Percentiles rank a stretch among this genome's conserved stretches.
Evolutionary conservation across 2,113 vertebrate species (phyloP).

Genomic region (Oncorhynchus tshawytscha): DNA sequence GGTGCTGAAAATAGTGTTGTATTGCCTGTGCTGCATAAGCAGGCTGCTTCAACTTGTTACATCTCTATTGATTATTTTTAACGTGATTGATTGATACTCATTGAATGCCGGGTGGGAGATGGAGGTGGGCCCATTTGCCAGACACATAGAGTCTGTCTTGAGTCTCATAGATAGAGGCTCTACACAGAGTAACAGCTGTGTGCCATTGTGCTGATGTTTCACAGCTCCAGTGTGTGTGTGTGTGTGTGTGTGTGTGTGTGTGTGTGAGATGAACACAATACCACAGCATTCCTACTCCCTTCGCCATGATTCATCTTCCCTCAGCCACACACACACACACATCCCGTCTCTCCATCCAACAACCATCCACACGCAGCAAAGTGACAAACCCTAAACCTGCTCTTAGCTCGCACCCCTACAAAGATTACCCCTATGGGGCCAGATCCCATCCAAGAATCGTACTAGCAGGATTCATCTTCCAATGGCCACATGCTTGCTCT

Average conservation of each 20-base stretch:
- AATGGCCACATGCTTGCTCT: constrained; percentile 46
- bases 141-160: constrained; percentile 41
- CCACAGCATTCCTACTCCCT: constrained; percentile 65
- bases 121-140: constrained; percentile 39
- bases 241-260: constrained; percentile 12
- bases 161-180: constrained; percentile 43
- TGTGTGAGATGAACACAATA: constrained; percentile 9
- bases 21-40: constrained; percentile 36
- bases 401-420: constrained; percentile 39
- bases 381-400: constrained; percentile 35
- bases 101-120: constrained; percentile 27
- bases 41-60: constrained; percentile 34
- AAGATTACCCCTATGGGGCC: constrained; percentile 53
- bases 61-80: constrained; percentile 41
- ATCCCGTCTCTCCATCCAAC: constrained; percentile 18
- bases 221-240: constrained; percentile 52
- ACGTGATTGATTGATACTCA: constrained; percentile 34
- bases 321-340: constrained; percentile 21
- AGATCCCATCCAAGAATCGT: constrained; percentile 55
- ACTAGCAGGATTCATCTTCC: constrained; percentile 34
- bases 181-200: constrained; percentile 64
- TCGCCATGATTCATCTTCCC: constrained; percentile 61
- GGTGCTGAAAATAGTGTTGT: constrained; percentile 22
- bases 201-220: constrained; percentile 70
- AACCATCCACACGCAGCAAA: constrained; percentile 36